Percentiles rank a stretch among this genome's conserved stretches.
phyloP scores from a whole-genome alignment of 2,113 vertebrate genomes.

The Serilophus lunatus region DNA sequence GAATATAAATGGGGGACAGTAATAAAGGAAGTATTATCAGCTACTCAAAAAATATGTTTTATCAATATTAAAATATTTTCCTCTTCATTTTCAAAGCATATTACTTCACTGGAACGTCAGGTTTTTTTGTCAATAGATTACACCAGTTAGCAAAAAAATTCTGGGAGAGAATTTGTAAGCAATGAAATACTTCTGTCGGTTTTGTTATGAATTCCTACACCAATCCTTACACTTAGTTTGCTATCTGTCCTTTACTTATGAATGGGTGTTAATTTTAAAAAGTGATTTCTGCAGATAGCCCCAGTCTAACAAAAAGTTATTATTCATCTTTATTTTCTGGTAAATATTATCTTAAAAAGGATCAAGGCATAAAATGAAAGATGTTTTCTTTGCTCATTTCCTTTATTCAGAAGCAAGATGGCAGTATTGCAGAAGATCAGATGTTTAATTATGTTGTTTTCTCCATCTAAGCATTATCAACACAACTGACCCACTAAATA shows the following conservation, averaged over 20 bases:
- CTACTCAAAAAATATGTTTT: not conserved
- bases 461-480: conserved; percentile 8
- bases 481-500: conserved; percentile 33
- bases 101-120: not conserved
- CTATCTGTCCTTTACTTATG: not conserved
- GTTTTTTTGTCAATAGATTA: not conserved
- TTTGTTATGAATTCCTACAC: not conserved
- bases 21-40: not conserved
- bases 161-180: not conserved
- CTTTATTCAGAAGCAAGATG: conserved; percentile 43
- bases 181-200: not conserved
- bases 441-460: conserved; percentile 42
- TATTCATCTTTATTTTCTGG: not conserved
- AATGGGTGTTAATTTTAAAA: not conserved
- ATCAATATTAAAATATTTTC: not conserved
- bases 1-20: not conserved
- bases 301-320: not conserved
- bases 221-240: not conserved
- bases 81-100: not conserved
- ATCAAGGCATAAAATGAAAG: not conserved
- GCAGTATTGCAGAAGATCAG: conserved; percentile 50
- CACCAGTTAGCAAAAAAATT: not conserved
- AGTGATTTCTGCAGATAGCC: not conserved
- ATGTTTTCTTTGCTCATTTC: not conserved
- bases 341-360: not conserved